A percentile compares a stretch with the other conserved stretches of the same genome.
Conservation (phyloP, 35 echinoderm and acorn worm genomes). For the Hemicentrotus pulcherrimus region DNA sequence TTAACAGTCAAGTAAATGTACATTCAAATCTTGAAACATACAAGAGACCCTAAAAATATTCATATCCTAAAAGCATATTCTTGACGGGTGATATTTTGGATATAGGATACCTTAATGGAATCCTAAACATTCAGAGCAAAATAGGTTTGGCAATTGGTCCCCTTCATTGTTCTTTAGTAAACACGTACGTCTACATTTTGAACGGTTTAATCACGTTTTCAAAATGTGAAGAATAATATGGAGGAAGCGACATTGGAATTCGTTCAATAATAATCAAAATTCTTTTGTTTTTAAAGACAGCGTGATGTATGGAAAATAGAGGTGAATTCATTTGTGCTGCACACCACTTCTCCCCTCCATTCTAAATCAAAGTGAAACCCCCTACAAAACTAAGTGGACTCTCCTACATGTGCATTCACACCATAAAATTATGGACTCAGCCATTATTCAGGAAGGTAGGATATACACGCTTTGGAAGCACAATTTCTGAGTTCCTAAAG, state of each 20-base stretch:
- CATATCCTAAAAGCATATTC: not conserved
- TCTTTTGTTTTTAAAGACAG: not conserved
- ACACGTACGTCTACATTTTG: not conserved
- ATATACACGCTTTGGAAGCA: not conserved
- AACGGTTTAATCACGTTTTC: not conserved
- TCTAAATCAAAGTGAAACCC: not conserved
- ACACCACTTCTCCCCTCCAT: not conserved
- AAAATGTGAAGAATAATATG: not conserved
- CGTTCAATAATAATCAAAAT: not conserved
- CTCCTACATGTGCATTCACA: slow-evolving; percentile 1
- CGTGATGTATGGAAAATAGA: not conserved
- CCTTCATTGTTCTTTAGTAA: not conserved
- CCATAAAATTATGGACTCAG: not conserved
- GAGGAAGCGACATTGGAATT: not conserved
- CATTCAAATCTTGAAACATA: too few relatives aligned
- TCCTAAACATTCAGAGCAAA: not conserved
- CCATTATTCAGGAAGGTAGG: not conserved
- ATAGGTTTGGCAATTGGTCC: not conserved
- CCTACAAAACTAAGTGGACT: not conserved
- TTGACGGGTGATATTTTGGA: not conserved
- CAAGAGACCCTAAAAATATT: too few relatives aligned
- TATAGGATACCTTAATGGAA: not conserved
- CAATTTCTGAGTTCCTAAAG: not conserved
- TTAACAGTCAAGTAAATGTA: too few relatives aligned
- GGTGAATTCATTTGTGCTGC: not conserved